phyloP scores from a whole-genome alignment of 2,888 invertebrate species.

The Desoria tigrina region DNA sequence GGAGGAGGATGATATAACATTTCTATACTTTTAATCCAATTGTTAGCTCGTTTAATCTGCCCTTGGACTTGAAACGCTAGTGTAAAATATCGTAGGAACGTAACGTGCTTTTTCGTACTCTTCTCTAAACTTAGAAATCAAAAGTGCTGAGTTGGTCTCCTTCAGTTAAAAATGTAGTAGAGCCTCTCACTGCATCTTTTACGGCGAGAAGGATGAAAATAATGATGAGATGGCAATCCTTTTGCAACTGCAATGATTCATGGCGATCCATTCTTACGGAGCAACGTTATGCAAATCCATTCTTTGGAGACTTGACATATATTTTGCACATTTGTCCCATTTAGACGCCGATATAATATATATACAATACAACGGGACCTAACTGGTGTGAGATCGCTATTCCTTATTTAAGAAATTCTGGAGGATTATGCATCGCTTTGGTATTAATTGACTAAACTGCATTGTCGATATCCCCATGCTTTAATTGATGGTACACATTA shows the following conservation, averaged over 20 bases:
- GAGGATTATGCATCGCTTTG: too few relatives aligned
- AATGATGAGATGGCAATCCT: conserved; percentile 43
- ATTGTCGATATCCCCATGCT: too few relatives aligned
- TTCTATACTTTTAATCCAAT: background rate
- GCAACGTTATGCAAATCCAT: conserved; percentile 21
- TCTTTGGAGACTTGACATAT: background rate
- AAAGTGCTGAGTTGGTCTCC: conserved; percentile 17
- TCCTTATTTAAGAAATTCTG: too few relatives aligned
- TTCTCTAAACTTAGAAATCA: conserved; percentile 24
- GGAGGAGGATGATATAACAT: background rate
- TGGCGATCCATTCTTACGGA: conserved; percentile 13
- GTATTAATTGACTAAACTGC: too few relatives aligned
- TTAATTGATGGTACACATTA: too few relatives aligned
- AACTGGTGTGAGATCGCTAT: too few relatives aligned
- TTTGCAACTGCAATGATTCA: conserved; percentile 13
- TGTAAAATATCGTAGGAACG: conserved; percentile 15
- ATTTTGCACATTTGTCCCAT: background rate
- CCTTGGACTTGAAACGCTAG: conserved; percentile 26
- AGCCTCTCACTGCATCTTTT: conserved; percentile 2
- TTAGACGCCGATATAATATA: too few relatives aligned
- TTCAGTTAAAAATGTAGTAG: background rate
- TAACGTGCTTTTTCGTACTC: conserved; percentile 35
- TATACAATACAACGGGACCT: too few relatives aligned
- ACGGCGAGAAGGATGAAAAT: conserved; percentile 30
- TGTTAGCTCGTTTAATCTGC: conserved; percentile 1